Evolutionary conservation across 2,113 vertebrate species (phyloP).

Genomic region (Choloepus hoffmanni): DNA sequence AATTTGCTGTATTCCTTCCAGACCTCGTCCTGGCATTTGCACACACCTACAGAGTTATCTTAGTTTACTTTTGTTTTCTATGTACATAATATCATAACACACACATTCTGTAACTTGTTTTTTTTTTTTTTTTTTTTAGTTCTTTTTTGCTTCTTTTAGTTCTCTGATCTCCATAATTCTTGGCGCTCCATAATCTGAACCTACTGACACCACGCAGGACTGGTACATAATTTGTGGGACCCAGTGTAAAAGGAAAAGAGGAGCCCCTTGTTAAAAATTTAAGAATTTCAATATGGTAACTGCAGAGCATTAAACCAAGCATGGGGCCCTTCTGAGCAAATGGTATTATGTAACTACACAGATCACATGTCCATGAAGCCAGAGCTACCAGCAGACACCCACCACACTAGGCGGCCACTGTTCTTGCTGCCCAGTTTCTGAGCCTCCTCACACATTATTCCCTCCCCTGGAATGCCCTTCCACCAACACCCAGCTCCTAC

Average conservation of each 20-base stretch:
- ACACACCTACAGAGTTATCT: not conserved
- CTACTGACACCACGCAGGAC: not conserved
- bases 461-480: not conserved
- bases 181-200: not conserved
- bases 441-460: not conserved
- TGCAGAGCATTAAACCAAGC: not conserved
- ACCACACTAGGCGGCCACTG: not conserved
- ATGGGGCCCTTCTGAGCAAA: not conserved
- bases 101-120: not conserved
- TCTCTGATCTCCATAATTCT: not conserved
- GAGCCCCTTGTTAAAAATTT: not conserved
- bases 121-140: not conserved
- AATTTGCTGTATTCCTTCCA: not conserved
- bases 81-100: not conserved
- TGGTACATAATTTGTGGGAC: not conserved
- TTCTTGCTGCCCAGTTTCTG: not conserved
- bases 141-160: not conserved
- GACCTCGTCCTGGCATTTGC: not conserved
- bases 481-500: not conserved
- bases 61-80: not conserved
- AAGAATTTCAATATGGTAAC: constrained; percentile 21
- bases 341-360: not conserved
- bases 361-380: not conserved
- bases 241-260: not conserved
- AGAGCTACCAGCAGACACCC: not conserved